phyloP scores from a whole-genome alignment of 2,797 vertebrate species.

The Tolypeutes matacus region DNA sequence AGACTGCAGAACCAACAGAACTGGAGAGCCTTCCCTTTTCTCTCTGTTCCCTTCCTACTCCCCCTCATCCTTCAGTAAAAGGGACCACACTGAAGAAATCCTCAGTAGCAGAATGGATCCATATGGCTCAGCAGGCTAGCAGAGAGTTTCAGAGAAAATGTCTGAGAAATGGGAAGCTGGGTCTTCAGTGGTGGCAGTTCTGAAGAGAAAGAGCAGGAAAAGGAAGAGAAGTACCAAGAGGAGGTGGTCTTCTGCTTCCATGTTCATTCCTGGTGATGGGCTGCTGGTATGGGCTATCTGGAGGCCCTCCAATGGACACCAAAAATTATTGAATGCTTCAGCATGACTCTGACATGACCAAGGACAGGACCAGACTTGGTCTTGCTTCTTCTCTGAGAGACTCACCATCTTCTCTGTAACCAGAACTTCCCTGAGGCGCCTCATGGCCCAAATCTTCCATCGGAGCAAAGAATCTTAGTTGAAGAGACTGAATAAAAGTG shows the following conservation, averaged over 20 bases:
- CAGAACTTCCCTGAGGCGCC: conserved; percentile 88
- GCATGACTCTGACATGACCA: conserved; percentile 83
- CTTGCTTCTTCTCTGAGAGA: conserved; percentile 74
- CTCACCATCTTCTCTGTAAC: conserved; percentile 74
- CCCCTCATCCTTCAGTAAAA: conserved; percentile 35
- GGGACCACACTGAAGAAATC: background rate
- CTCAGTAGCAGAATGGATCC: conserved; percentile 36
- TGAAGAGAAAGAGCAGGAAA: conserved; percentile 69
- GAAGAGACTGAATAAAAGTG: conserved; percentile 81
- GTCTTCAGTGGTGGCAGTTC: conserved; percentile 65
- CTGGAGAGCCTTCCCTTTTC: background rate
- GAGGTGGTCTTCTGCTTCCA: conserved; percentile 53
- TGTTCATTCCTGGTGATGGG: background rate
- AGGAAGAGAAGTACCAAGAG: conserved; percentile 59
- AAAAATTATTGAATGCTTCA: conserved; percentile 70
- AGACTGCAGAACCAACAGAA: background rate
- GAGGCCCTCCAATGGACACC: conserved; percentile 78
- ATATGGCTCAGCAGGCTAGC: conserved; percentile 35
- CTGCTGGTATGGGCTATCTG: conserved; percentile 71
- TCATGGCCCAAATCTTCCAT: conserved; percentile 79
- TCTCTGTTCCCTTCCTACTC: background rate
- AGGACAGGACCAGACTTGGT: conserved; percentile 65
- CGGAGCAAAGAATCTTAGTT: conserved; percentile 80
- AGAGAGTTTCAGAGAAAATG: conserved; percentile 68
- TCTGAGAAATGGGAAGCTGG: conserved; percentile 74